Conservation (phyloP, 2,888 invertebrate genomes). For the Pyrochroa serraticornis region DNA sequence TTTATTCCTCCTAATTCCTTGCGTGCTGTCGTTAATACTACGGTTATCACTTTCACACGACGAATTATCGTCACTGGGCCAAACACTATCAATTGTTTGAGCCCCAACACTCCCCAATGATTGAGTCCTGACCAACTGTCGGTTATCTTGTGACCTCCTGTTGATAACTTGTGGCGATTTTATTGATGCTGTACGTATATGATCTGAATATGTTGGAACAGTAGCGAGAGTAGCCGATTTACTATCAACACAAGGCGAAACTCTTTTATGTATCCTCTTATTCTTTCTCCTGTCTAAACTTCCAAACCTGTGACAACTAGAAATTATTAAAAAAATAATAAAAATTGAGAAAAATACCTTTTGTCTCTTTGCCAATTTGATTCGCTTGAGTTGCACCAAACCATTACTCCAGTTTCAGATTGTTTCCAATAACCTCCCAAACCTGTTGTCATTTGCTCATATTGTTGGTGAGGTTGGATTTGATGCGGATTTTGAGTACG, state of each 20-base stretch:
- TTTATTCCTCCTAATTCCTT: constrained; percentile 51
- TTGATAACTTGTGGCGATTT: constrained; percentile 49
- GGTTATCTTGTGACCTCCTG: constrained; percentile 51
- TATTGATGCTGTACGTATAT: constrained; percentile 45
- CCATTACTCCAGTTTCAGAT: constrained; percentile 52
- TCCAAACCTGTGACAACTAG: constrained; percentile 59
- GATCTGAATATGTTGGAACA: constrained; percentile 47
- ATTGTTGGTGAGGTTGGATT: constrained; percentile 56
- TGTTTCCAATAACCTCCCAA: constrained; percentile 57
- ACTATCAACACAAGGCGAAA: constrained; percentile 51
- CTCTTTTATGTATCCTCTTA: constrained; percentile 52
- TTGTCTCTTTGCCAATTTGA: constrained; percentile 53
- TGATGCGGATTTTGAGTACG: constrained; percentile 49
- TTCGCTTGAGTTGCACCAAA: constrained; percentile 54
- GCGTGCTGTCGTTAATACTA: constrained; percentile 48
- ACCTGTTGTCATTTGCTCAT: constrained; percentile 52
- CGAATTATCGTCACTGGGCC: constrained; percentile 57
- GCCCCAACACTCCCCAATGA: constrained; percentile 65
- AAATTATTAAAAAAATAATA: not conserved
- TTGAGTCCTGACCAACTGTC: constrained; percentile 63
- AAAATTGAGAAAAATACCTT: constrained; percentile 42
- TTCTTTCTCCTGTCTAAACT: constrained; percentile 66
- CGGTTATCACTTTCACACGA: constrained; percentile 56
- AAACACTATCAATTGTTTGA: constrained; percentile 54
- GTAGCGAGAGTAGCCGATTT: constrained; percentile 52